These are phyloP conservation scores for Lacerta agilis DNA, from an alignment of 2,797 vertebrate genomes.

Conservation along the genomic window DNA sequence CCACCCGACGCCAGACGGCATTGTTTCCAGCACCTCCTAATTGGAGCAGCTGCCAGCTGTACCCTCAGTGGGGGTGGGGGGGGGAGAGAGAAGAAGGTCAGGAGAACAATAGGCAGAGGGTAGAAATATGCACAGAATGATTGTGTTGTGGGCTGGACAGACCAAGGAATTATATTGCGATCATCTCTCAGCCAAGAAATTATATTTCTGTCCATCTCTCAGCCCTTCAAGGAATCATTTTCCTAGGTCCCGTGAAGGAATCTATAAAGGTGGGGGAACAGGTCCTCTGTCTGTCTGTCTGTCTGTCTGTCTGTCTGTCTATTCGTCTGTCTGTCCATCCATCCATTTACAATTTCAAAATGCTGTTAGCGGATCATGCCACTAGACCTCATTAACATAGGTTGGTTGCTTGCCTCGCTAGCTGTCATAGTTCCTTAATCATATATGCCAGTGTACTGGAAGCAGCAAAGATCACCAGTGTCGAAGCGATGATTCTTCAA, in stretches of 20 bases:
- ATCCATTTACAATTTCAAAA: too few species aligned
- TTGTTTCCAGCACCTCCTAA: conserved; percentile 27
- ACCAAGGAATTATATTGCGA: accelerated
- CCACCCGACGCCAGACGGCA: neutral
- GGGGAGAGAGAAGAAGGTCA: too few species aligned
- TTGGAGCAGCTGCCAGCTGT: neutral
- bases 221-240: neutral
- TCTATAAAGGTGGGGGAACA: neutral
- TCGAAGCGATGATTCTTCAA: too few species aligned
- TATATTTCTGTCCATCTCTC: neutral
- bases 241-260: too few species aligned
- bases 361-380: accelerated
- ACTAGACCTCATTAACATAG: neutral
- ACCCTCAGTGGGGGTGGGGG: accelerated
- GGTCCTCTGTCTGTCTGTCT: neutral
- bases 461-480: too few species aligned
- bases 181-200: neutral
- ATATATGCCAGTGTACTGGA: too few species aligned
- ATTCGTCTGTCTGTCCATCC: too few species aligned
- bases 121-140: neutral
- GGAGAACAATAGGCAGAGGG: neutral
- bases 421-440: too few species aligned
- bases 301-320: too few species aligned
- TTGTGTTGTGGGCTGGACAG: conserved; percentile 3
- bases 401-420: neutral